These are phyloP conservation scores for Tympanuchus pallidicinctus DNA, from an alignment of 2,113 vertebrate species.

Conservation along the genomic window DNA sequence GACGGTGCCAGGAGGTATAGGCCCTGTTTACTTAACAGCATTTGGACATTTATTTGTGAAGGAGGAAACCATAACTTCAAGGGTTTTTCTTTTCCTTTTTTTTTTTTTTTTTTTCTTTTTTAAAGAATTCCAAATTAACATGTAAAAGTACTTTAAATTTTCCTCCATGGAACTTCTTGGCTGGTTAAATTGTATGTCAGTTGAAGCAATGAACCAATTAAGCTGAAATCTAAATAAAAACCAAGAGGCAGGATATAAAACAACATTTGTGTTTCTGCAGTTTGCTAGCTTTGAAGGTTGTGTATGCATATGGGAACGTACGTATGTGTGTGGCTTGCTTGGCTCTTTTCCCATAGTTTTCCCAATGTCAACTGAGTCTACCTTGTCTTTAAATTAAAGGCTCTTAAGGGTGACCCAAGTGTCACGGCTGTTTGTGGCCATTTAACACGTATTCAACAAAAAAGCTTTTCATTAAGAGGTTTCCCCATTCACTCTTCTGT, in stretches of 20 bases:
- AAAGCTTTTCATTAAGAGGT: constrained; percentile 31
- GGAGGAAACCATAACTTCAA: background rate
- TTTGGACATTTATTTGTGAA: background rate
- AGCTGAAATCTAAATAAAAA: constrained; percentile 18
- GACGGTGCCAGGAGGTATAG: background rate
- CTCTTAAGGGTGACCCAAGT: constrained; percentile 53
- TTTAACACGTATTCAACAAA: constrained; percentile 35
- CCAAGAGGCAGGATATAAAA: background rate
- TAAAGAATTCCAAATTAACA: background rate
- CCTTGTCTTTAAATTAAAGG: constrained; percentile 40
- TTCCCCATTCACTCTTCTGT: background rate
- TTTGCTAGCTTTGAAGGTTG: background rate
- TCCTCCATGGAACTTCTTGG: background rate
- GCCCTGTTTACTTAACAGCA: constrained; percentile 6
- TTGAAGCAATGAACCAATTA: background rate
- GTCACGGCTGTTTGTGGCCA: constrained; percentile 46
- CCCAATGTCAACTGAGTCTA: background rate
- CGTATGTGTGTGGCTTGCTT: background rate
- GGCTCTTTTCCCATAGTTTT: background rate
- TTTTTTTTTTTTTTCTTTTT: background rate
- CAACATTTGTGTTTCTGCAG: background rate
- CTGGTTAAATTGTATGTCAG: background rate
- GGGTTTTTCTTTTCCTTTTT: background rate
- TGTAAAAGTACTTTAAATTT: background rate
- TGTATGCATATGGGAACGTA: background rate